phyloP scores from a whole-genome alignment of 2,888 invertebrate species.

The Eumerus sabulonum region DNA sequence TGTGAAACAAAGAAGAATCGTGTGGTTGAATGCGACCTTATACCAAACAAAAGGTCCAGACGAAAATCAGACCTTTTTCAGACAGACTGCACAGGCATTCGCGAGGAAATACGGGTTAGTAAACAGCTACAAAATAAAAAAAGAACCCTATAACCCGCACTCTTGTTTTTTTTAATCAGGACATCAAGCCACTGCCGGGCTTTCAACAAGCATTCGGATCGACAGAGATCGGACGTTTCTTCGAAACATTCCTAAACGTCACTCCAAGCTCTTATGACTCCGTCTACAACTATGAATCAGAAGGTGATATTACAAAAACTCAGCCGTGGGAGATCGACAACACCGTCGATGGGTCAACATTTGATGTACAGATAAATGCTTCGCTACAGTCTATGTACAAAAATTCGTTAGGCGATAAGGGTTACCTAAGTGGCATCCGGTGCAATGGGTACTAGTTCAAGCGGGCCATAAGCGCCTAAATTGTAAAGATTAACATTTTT shows the following conservation, averaged over 20 bases:
- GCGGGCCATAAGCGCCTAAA: not conserved
- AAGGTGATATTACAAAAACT: constrained; percentile 71
- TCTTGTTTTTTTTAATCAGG: constrained; percentile 70
- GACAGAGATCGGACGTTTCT: constrained; percentile 91
- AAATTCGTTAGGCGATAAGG: constrained; percentile 63
- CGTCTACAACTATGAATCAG: constrained; percentile 67
- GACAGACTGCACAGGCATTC: constrained; percentile 63
- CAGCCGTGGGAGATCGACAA: constrained; percentile 72
- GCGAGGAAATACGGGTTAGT: constrained; percentile 74
- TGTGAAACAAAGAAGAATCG: constrained; percentile 72
- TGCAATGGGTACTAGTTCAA: constrained; percentile 71
- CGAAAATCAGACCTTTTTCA: constrained; percentile 68
- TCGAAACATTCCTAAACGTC: constrained; percentile 82
- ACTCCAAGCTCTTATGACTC: constrained; percentile 73
- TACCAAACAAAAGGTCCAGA: constrained; percentile 76
- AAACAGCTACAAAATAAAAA: constrained; percentile 24
- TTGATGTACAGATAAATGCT: constrained; percentile 71
- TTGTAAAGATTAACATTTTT: constrained; percentile 15
- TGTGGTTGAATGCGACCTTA: constrained; percentile 76
- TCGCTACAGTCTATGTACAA: constrained; percentile 70
- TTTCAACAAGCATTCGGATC: constrained; percentile 93
- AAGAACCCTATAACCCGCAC: not conserved
- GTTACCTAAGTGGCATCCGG: constrained; percentile 70
- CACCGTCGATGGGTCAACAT: constrained; percentile 71
- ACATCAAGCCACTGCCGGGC: constrained; percentile 84